A percentile compares a stretch with the other conserved stretches of the same genome.
These are phyloP conservation scores for Pyxicephalus adspersus DNA, from an alignment of 2,113 vertebrate species.

Conservation along the genomic window DNA sequence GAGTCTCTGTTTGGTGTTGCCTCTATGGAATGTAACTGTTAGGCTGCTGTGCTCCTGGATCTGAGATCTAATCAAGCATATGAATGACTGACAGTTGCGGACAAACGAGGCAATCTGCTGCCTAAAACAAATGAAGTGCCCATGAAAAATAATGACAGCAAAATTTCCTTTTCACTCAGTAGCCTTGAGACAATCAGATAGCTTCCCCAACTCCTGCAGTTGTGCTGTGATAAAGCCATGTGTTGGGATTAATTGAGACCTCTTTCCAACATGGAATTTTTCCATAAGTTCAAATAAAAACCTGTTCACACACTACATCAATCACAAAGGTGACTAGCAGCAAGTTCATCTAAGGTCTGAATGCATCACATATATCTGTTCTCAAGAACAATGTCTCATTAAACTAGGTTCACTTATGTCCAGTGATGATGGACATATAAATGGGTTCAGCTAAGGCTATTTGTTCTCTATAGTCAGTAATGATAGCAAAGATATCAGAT, in stretches of 20 bases:
- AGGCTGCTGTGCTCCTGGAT: neutral
- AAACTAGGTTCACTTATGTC: neutral
- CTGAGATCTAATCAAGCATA: conserved; percentile 50
- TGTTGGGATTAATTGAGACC: conserved; percentile 25
- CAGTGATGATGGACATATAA: neutral
- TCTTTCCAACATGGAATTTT: conserved; percentile 52
- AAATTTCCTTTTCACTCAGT: conserved; percentile 65
- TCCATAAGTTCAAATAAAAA: conserved; percentile 62
- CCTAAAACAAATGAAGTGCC: conserved; percentile 67
- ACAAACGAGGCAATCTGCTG: conserved; percentile 67
- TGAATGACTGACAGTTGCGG: conserved; percentile 61
- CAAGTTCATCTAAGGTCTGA: conserved; percentile 15
- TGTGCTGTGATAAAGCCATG: conserved; percentile 2
- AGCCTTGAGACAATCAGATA: conserved; percentile 66
- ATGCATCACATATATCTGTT: neutral
- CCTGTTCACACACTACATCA: conserved; percentile 14
- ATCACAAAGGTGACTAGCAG: neutral
- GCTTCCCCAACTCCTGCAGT: conserved; percentile 63
- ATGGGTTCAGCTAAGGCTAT: neutral
- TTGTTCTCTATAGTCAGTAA: too few species aligned
- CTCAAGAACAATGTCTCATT: conserved; percentile 2
- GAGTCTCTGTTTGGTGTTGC: conserved; percentile 2
- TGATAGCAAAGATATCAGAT: too few species aligned
- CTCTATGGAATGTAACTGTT: neutral
- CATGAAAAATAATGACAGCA: conserved; percentile 71